phyloP scores from a whole-genome alignment of 2,888 invertebrate species.

The Microctonus hyperodae region DNA sequence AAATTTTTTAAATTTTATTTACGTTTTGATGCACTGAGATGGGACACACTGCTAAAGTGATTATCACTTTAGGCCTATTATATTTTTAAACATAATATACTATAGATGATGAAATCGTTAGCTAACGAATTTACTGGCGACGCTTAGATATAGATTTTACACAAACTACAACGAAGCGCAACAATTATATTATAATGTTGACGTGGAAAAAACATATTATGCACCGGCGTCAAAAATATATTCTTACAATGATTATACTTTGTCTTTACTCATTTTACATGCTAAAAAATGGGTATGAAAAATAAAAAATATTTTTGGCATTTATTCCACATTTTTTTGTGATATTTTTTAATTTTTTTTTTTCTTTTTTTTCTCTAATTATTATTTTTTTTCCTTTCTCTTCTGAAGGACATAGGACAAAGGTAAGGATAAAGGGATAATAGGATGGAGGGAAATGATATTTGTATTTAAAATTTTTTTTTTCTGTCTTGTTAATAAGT shows the following conservation, averaged over 20 bases:
- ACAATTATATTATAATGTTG: slow-evolving; percentile 22
- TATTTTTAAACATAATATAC: slow-evolving; percentile 2
- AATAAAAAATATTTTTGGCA: slow-evolving; percentile 49
- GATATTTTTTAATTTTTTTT: slow-evolving; percentile 36
- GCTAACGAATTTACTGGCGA: not conserved
- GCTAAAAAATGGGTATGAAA: slow-evolving; percentile 46
- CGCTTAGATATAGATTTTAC: slow-evolving; percentile 6
- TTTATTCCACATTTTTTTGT: slow-evolving; percentile 32
- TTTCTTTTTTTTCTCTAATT: slow-evolving; percentile 30
- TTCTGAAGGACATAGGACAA: not conserved
- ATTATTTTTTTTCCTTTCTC: slow-evolving; percentile 21
- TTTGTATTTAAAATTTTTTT: not conserved
- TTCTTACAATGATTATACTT: slow-evolving; percentile 32
- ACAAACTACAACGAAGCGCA: slow-evolving; percentile 24
- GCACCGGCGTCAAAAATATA: slow-evolving; percentile 42
- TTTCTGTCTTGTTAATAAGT: not conserved
- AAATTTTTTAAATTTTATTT: too few species aligned
- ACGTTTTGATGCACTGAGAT: not conserved
- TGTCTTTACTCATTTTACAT: slow-evolving; percentile 35
- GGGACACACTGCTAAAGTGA: not conserved
- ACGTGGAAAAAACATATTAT: slow-evolving; percentile 19
- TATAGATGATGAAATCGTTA: not conserved
- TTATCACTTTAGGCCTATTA: slow-evolving; percentile 1
- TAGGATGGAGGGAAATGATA: not conserved
- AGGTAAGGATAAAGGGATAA: slow-evolving; percentile 10